Conservation (phyloP, 1,140 invertebrate genomes). For the Drosophila malerkotliana region DNA sequence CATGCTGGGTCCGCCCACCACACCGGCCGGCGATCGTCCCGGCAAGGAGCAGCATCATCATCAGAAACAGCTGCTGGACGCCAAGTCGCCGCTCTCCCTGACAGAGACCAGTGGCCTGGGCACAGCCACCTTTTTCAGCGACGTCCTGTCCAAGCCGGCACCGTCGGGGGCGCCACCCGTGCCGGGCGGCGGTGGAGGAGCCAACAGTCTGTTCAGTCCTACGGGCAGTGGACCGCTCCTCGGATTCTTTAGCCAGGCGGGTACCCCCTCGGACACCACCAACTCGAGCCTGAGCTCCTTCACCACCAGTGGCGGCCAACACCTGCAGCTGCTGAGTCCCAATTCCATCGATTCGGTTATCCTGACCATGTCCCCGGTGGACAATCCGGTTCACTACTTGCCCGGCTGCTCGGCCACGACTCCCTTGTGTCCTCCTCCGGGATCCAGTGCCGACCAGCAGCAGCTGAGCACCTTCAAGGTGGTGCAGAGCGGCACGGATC, state of each 20-base stretch:
- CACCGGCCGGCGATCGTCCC: constrained; percentile 4
- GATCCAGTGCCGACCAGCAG: constrained; percentile 44
- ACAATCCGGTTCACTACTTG: constrained; percentile 49
- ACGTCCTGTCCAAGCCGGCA: constrained; percentile 47
- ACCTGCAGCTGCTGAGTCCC: constrained; percentile 85
- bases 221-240: constrained; percentile 64
- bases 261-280: constrained; percentile 86
- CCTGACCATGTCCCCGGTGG: constrained; percentile 90
- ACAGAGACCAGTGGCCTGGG: constrained; percentile 81
- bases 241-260: constrained; percentile 84
- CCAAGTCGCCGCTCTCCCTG: constrained; percentile 80
- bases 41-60: constrained; percentile 29
- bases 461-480: constrained; percentile 78
- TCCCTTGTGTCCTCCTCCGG: background rate
- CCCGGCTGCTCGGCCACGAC: constrained; percentile 20
- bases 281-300: constrained; percentile 87
- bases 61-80: constrained; percentile 61
- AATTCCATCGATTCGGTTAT: constrained; percentile 88
- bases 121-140: constrained; percentile 77
- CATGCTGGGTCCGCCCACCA: constrained; percentile 59
- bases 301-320: constrained; percentile 85
- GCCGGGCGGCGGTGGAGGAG: background rate
- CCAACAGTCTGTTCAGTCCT: constrained; percentile 64
- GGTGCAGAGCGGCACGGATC: constrained; percentile 12
- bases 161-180: constrained; percentile 20